Base-by-base conservation (phyloP, 2,113 vertebrate genomes). In the Rana temporaria region DNA sequence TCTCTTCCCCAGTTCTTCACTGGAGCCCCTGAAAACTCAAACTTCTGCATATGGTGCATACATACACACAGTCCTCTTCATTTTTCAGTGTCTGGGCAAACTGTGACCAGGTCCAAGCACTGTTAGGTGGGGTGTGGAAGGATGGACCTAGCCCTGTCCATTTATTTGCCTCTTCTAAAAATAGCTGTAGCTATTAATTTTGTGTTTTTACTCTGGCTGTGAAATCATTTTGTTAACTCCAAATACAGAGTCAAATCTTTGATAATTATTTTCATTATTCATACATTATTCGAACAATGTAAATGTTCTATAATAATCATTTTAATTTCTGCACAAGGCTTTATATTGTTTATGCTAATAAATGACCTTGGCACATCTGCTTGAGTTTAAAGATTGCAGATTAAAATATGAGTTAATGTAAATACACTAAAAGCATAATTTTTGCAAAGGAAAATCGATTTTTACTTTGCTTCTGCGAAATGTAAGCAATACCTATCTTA, bases 331-430 rank as follows among this genome's bases (percentile, higher is more conserved):
- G 30, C 19, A 18, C 18, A 8, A 53, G 16, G 1, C 9, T 22
- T 22, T 22, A 30, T 69, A 56, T 59, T 63, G 18, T 16, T 68
- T 79, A 69, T 79, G 77, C 42, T 79, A 69, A 79, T 57, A 19
- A 38, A 65, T 16, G 48, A 79, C 22, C 12, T 20, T 57, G 34
- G 66, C 64, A 34, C 30, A n/a, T 42, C 14, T 68, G 48, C 19
- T 24, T 20, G 4, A 32, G 24, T 2, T 59, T 34, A 59, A 4
- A 20, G 20, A 15, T n/a, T n/a, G n/a, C n/a, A 60, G 30, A 60
- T 60, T 60, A 20, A n/a, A 60, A 59, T 60, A n/a, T 5, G 6
- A 6, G 17, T 20, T 30, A 56, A 18, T 14, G 22, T 26, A 19
- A 55, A 72, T 53, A 15, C 32, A 9, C 22, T 72, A 56, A 16